Percentiles rank a stretch among this genome's conserved stretches.
Evolutionary conservation across 2,113 vertebrate species (phyloP).

Genomic region (Crotalus tigris): DNA sequence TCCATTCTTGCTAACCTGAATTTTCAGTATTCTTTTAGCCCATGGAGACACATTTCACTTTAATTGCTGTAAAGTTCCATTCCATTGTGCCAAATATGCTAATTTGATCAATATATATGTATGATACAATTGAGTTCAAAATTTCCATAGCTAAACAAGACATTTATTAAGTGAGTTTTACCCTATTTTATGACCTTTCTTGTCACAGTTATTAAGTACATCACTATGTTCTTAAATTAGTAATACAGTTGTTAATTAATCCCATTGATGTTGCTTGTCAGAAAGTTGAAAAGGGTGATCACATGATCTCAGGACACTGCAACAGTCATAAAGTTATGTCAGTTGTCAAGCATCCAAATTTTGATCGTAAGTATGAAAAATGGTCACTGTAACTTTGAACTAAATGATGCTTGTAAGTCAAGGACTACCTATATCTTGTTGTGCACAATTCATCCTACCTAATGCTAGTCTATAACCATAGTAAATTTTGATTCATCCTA

Average conservation of each 20-base stretch:
- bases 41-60: background rate
- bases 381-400: background rate
- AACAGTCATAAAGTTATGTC: background rate
- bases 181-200: background rate
- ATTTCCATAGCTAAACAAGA: background rate
- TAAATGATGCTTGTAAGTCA: background rate
- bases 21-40: background rate
- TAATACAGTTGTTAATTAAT: background rate
- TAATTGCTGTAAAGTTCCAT: background rate
- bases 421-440: background rate
- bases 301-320: background rate
- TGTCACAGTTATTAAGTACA: background rate
- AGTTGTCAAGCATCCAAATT: background rate
- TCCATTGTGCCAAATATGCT: background rate
- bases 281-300: background rate
- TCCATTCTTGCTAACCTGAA: background rate
- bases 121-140: background rate
- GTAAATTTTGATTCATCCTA: background rate
- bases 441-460: background rate
- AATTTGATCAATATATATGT: background rate
- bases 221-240: background rate
- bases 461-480: background rate
- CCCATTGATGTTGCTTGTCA: background rate
- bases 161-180: background rate
- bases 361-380: background rate